Base-by-base conservation (phyloP, 2,113 vertebrate species). In the Beaufortia kweichowensis region DNA sequence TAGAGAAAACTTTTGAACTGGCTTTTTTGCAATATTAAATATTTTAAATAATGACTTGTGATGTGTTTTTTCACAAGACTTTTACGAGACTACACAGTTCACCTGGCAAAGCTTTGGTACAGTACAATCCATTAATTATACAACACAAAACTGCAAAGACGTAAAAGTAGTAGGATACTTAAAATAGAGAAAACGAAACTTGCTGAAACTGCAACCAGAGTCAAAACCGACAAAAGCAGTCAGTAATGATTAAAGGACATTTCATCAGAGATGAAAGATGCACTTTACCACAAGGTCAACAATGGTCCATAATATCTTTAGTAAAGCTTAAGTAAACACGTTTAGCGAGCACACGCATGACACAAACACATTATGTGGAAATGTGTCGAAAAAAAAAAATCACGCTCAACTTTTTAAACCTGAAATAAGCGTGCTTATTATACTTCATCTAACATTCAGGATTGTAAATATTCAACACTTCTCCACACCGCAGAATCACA, bases 391-490 rank as follows among this genome's bases (percentile, higher is more conserved):
- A 3, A 21, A 21, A 35, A 31, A 21, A 12, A 6, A 14, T 14
- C 14, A 14, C 19, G 21, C 10, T 63, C 62, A 24, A 17, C 7
- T 41, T 64, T 17, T 3, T 28, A 14, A 66, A 66, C n/a, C n/a
- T n/a, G 39, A 26, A 65, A 53, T 29, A 62, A 56, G 1, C 21
- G 48, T 39, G 9, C 35, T 28, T 12, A n/a, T 8, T 10, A 24
- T 35, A 12, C 65, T 43, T 63, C 31, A 53, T 26, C 29, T 39
- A 21, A 48, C 57, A 9, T 62, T 68, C 23, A 19, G 23, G 46
- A 60, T 24, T 62, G 70, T 63, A 70, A 76, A 81, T 77, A 77
- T 66, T 71, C 10, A 75, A 77, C 63, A 17, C 43, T 72, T 28
- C 33, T 46, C 35, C 19, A 26, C 74, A 70, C 79, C 53, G 61